A percentile compares a stretch with the other conserved stretches of the same genome.
Conservation (phyloP, 1,140 invertebrate species). For the Gyrodactylus salaris region DNA sequence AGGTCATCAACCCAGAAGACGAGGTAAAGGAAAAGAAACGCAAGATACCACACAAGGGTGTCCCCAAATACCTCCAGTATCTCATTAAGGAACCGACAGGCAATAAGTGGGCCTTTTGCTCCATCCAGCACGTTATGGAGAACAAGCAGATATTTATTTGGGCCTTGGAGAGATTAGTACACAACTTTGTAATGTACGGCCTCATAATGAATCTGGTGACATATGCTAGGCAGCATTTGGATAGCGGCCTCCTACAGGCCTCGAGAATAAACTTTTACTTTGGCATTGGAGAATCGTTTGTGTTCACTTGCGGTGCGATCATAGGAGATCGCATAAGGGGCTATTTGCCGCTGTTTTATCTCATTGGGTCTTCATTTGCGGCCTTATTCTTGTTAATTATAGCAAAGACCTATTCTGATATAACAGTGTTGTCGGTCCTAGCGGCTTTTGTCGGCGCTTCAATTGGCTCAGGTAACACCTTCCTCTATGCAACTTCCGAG, state of each 20-base stretch:
- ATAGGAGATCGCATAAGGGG: not conserved
- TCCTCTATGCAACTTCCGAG: slow-evolving; percentile 5
- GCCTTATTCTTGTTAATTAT: slow-evolving; percentile 2
- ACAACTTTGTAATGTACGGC: slow-evolving; percentile 1
- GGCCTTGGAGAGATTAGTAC: not conserved
- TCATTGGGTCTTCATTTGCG: not conserved
- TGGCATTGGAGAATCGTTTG: not conserved
- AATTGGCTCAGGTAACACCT: not conserved
- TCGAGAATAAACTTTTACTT: not conserved
- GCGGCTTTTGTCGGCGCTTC: not conserved
- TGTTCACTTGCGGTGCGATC: not conserved
- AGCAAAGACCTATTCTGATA: not conserved
- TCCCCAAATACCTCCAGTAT: not conserved
- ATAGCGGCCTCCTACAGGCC: not conserved
- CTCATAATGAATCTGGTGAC: slow-evolving; percentile 1
- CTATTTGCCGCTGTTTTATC: not conserved
- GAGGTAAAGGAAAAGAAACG: not conserved
- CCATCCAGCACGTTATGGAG: not conserved
- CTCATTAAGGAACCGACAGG: not conserved
- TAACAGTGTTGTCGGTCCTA: not conserved
- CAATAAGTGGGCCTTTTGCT: not conserved
- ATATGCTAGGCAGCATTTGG: not conserved
- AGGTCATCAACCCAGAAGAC: not conserved
- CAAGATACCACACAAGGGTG: not conserved
- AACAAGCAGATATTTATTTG: slow-evolving; percentile 6